A percentile compares a stretch with the other conserved stretches of the same genome.
Conservation (phyloP, 1,140 invertebrate genomes). For the Lasioglossum albipes region DNA sequence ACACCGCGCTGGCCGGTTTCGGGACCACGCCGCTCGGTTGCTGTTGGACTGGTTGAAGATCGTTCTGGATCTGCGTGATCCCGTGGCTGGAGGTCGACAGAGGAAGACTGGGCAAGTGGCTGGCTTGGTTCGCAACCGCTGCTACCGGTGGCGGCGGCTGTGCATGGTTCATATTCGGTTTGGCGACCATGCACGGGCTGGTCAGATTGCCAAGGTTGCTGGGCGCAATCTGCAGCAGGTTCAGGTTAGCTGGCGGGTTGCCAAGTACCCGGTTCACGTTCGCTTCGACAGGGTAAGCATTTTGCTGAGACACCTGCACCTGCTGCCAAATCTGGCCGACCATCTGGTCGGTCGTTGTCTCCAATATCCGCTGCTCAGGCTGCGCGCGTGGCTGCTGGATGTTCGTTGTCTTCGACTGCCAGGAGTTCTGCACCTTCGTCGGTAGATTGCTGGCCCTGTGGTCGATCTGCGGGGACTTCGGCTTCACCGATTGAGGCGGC, state of each 20-base stretch:
- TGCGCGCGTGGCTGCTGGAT: conserved; percentile 66
- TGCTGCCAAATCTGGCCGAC: conserved; percentile 76
- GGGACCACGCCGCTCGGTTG: conserved; percentile 17
- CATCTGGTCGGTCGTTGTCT: conserved; percentile 69
- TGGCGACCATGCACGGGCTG: conserved; percentile 22
- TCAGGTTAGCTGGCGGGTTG: conserved; percentile 25
- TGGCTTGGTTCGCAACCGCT: neutral
- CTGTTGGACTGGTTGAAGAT: conserved; percentile 50
- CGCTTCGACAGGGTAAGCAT: neutral
- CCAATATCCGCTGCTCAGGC: conserved; percentile 48
- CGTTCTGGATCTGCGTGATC: conserved; percentile 67
- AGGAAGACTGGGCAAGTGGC: neutral
- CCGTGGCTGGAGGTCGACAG: conserved; percentile 32
- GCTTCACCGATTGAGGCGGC: conserved; percentile 74
- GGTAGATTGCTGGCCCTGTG: conserved; percentile 56
- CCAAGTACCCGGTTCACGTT: neutral
- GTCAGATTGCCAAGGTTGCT: conserved; percentile 12
- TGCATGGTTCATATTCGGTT: conserved; percentile 37
- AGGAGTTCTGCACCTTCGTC: conserved; percentile 73
- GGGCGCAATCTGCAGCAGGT: conserved; percentile 31
- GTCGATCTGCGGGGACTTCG: conserved; percentile 69
- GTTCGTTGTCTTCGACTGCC: conserved; percentile 70
- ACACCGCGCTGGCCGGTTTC: conserved; percentile 37
- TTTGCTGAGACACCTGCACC: conserved; percentile 49
- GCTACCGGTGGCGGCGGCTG: conserved; percentile 10